phyloP scores from a whole-genome alignment of 2,888 invertebrate genomes.

The Cremastinae sp. region DNA sequence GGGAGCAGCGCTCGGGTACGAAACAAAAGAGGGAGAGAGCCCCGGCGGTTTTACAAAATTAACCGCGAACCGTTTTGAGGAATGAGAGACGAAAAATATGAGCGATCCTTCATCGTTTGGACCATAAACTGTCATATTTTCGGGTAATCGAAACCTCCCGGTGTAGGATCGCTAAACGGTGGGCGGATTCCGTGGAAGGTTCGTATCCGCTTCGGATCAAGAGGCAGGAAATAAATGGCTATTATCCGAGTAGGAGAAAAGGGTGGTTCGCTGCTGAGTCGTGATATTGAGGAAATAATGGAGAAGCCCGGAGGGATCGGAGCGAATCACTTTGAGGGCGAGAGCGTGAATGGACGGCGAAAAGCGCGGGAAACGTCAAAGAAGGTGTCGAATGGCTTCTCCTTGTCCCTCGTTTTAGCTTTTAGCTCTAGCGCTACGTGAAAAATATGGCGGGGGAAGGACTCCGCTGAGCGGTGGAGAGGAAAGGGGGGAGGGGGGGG shows the following conservation, averaged over 20 bases:
- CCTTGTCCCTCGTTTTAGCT: conserved; percentile 27
- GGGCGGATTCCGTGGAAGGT: conserved; percentile 19
- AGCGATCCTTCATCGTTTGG: background rate
- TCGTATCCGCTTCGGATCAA: background rate
- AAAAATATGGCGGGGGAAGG: conserved; percentile 42
- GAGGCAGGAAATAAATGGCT: background rate
- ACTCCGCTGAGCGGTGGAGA: background rate
- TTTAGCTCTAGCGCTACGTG: conserved; percentile 36
- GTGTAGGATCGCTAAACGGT: conserved; percentile 30
- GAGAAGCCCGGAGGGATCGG: conserved; percentile 18
- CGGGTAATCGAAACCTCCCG: background rate
- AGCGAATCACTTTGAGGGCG: conserved; percentile 13
- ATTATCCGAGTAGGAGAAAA: conserved; percentile 3
- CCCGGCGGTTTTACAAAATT: background rate
- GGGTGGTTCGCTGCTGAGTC: background rate
- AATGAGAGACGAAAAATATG: conserved; percentile 45
- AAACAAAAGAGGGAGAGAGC: conserved; percentile 30
- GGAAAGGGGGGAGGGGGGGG: background rate
- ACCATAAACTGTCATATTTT: conserved; percentile 10
- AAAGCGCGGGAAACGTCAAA: conserved; percentile 62
- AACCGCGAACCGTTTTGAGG: background rate
- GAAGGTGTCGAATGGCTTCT: conserved; percentile 52
- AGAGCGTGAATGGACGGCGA: conserved; percentile 56
- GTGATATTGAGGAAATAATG: conserved; percentile 9
- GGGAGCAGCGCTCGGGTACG: no score